Base-by-base conservation (phyloP, 2,113 vertebrate genomes). In the Helogale parvula region DNA sequence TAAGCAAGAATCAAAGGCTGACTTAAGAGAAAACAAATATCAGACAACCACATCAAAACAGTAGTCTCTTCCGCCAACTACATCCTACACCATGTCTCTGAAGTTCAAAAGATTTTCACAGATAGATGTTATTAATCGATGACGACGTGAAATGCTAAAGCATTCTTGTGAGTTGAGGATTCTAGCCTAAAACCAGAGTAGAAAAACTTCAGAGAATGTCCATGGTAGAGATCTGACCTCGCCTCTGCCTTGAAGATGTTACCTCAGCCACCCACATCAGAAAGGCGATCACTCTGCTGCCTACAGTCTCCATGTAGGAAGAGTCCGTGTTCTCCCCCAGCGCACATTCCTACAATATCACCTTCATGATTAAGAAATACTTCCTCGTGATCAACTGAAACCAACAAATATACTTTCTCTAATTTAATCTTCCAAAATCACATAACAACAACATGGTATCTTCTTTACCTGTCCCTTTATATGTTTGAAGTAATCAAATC, bases 1-100 rank as follows among this genome's bases (percentile, higher is more conserved):
- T 74, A 95, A 96, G 35, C 82, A 97, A 71, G 54, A 97, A 97
- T 96, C 86, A 95, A 45, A 91, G 47, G 38, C 96, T 95, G 47
- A 97, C 97, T 96, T 90, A 63, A 72, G 17, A 96, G 71, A 80
- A 95, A 97, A 92, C 71, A 71, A 88, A 96, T 90, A 94, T 96
- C 85, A 93, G 57, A 96, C 79, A 84, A 97, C 21, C 77, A 90
- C 93, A 96, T 79, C 80, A 91, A 92, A 97, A 88, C 45, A 85
- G 38, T 0, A 96, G 96, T 94, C 63, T 97, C 88, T 52, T 96
- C 79, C 83, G 77, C 85, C 93, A 94, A 95, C 88, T 66, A 88
- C 88, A 41, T 84, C 94, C 76, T 97, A 88, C 35, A 76, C 60
- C 11, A 17, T 27, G 33, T 91, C 83, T 92, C 91, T 89, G 82